Percentiles rank a stretch among this genome's conserved stretches.
These are phyloP conservation scores for Orthonychiurus folsomi DNA, from an alignment of 2,888 invertebrate genomes.

Conservation along the genomic window DNA sequence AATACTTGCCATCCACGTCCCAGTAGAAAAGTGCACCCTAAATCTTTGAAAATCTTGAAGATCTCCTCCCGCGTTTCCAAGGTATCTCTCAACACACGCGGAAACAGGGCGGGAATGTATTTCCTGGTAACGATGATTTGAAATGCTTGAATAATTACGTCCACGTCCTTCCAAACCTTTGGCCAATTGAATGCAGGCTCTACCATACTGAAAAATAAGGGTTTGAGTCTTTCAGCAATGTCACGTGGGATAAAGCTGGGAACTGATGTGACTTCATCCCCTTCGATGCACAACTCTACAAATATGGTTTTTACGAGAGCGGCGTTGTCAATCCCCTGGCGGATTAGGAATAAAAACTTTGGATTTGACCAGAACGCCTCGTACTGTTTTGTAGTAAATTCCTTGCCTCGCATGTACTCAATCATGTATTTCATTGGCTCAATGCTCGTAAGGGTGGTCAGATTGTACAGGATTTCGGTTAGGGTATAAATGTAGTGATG, in stretches of 20 bases:
- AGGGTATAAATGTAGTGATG: not conserved
- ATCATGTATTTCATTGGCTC: constrained; percentile 1
- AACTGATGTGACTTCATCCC: not conserved
- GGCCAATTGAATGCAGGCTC: not conserved
- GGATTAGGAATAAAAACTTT: not conserved
- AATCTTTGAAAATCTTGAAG: not conserved
- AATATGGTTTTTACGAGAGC: not conserved
- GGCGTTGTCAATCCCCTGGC: not conserved
- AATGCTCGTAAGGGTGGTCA: not conserved
- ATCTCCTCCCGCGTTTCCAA: not conserved
- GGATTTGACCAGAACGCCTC: not conserved
- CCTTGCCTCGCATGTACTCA: not conserved
- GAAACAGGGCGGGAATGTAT: not conserved
- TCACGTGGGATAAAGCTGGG: not conserved
- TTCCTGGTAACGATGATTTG: not conserved
- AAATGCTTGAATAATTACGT: not conserved
- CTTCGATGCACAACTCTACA: not conserved
- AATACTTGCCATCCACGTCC: not conserved
- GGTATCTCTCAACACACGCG: not conserved
- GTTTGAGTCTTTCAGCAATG: not conserved
- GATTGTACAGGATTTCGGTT: not conserved
- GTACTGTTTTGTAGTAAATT: not conserved
- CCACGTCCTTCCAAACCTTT: not conserved
- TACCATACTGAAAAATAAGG: not conserved
- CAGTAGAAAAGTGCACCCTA: not conserved